Evolutionary conservation across 2,888 invertebrate species (phyloP), one percentile per base, ranked within the genome.

Genomic region (Embidobia sp.): DNA sequence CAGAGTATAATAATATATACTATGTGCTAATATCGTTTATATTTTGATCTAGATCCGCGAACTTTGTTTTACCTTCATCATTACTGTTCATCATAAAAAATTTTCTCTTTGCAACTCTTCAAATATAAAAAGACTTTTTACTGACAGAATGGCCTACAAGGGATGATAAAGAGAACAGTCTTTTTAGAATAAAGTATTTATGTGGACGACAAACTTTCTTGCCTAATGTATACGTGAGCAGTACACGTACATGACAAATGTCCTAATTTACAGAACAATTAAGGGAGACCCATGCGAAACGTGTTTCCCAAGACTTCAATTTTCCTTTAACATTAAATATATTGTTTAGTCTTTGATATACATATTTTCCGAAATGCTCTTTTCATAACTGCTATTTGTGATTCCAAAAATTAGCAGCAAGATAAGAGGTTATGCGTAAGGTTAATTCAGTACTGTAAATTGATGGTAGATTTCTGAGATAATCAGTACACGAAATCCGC

Each of bases 141-240:
- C 67, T 55, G 33, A 67, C 44, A 46, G 55, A 67, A 67, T 67
- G 67, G 48, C 46, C 55, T 55, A 67, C 55, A 67, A 67, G 46
- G 37, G 13, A 67, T 44, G 55, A 48, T 67, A 67, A 67, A 67
- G 67, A 67, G 67, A 67, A 55, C 44, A 37, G 55, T 48, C 67
- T 53, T 66, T 66, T 66, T 33, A 15, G 35, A 18, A 66, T 66
- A 44, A 66, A 53, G 40, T 66, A 46, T 66, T 66, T 53, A 66
- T 53, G 16, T 53, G 46, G 44, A 53, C 22, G 66, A 53, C 53
- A 66, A 66, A 66, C 53, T 66, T 66, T 51, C 44, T 66, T 67
- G 67, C 57, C 67, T 69, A 69, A 69, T 57, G 67, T 57, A 57
- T 69, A 69, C 57, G 42, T 57, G 57, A 69, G 57, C 57, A 57